Conservation (phyloP, 2,113 vertebrate genomes). For the Sylvilagus bachmani region DNA sequence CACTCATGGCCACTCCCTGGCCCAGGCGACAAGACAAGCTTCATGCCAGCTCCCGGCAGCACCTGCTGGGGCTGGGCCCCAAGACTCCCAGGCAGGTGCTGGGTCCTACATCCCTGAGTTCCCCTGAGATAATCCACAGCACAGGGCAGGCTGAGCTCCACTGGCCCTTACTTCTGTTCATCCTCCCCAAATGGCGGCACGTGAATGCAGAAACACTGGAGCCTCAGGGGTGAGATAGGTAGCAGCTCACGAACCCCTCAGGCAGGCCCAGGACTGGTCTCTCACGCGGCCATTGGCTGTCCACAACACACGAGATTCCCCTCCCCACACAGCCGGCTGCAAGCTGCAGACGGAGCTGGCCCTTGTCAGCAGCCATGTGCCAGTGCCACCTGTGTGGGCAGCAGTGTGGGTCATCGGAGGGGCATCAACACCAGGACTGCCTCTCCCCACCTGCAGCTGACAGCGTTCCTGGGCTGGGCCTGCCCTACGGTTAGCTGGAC, state of each 20-base stretch:
- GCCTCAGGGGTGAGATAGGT: neutral
- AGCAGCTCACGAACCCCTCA: too few relatives aligned
- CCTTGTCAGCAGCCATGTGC: neutral
- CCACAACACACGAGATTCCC: neutral
- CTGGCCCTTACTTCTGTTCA: neutral
- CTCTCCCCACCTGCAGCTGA: neutral
- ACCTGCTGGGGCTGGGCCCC: neutral
- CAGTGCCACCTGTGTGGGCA: neutral
- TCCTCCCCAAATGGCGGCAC: neutral
- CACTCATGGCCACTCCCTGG: neutral
- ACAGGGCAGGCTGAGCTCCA: neutral
- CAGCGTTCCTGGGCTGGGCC: neutral
- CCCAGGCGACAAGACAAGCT: neutral
- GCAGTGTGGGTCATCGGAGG: too few relatives aligned
- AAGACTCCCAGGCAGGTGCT: neutral
- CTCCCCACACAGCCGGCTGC: neutral
- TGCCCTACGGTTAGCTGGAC: neutral
- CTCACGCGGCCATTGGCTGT: neutral
- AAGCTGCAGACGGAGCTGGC: neutral
- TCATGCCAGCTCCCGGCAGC: neutral
- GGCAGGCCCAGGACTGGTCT: neutral
- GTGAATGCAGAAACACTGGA: neutral
- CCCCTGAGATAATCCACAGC: neutral
- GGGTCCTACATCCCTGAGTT: neutral
- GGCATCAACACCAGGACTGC: neutral